phyloP scores from a whole-genome alignment of 2,797 vertebrate genomes.

The Malacoraja senta region DNA sequence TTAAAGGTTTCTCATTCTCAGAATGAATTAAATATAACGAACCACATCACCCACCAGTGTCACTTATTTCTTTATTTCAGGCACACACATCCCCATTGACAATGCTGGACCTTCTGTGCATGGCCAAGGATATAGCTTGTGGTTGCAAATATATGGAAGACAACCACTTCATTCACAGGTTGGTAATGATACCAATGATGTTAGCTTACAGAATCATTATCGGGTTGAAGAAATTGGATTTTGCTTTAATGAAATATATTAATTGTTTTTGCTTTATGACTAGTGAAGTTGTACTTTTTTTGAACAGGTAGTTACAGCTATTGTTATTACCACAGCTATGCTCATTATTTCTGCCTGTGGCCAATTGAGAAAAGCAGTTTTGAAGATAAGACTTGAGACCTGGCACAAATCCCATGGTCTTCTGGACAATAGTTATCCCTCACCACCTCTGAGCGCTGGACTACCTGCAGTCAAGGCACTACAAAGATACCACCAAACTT shows the following conservation, averaged over 20 bases:
- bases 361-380: too few relatives aligned
- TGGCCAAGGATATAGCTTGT: conserved; percentile 81
- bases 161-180: conserved; percentile 84
- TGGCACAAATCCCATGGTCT: too few relatives aligned
- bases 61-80: conserved; percentile 52
- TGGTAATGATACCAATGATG: conserved; percentile 36
- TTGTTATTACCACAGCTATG: too few relatives aligned
- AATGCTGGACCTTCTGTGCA: conserved; percentile 77
- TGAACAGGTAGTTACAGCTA: too few relatives aligned
- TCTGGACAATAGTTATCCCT: too few relatives aligned
- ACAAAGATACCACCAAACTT: too few relatives aligned
- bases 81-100: conserved; percentile 66
- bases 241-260: neutral
- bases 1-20: neutral
- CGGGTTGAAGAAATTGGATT: neutral
- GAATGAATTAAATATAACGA: neutral
- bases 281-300: too few relatives aligned
- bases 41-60: neutral
- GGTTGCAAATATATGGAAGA: conserved; percentile 86
- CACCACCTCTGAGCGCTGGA: too few relatives aligned
- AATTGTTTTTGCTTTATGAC: neutral
- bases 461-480: too few relatives aligned
- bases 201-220: neutral
- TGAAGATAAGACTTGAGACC: too few relatives aligned
- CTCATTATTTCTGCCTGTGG: too few relatives aligned